phyloP scores from a whole-genome alignment of 2,888 invertebrate species.

The Prosapia bicincta region DNA sequence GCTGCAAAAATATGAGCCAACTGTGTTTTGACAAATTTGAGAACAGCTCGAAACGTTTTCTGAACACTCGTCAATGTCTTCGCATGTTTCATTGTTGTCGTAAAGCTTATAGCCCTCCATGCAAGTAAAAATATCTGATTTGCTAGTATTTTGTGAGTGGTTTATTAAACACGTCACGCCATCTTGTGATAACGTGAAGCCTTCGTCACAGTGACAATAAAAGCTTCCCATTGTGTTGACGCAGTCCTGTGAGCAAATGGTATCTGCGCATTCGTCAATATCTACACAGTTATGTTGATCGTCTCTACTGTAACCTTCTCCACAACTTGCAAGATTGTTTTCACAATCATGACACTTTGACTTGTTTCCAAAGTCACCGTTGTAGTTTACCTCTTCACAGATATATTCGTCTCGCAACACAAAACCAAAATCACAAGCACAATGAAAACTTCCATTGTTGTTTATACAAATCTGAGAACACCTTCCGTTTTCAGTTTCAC shows the following conservation, averaged over 20 bases:
- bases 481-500: background rate
- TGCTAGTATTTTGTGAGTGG: background rate
- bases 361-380: no score
- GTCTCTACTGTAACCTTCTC: no score
- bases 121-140: background rate
- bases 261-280: constrained; percentile 55
- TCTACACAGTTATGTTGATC: constrained; percentile 48
- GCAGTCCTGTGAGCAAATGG: constrained; percentile 31
- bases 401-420: background rate
- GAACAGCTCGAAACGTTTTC: constrained; percentile 3
- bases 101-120: background rate
- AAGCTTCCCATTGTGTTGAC: constrained; percentile 11
- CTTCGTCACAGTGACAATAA: background rate
- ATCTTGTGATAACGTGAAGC: background rate
- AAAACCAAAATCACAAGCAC: constrained; percentile 11
- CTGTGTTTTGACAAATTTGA: constrained; percentile 15
- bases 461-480: constrained; percentile 16
- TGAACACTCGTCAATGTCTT: constrained; percentile 15
- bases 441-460: constrained; percentile 8
- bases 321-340: no score
- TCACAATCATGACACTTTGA: no score
- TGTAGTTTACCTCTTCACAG: background rate
- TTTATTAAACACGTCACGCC: background rate
- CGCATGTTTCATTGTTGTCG: background rate
- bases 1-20: constrained; percentile 4